Conservation (phyloP, 2,888 invertebrate genomes). For the Caenorhabditis imperialis region DNA sequence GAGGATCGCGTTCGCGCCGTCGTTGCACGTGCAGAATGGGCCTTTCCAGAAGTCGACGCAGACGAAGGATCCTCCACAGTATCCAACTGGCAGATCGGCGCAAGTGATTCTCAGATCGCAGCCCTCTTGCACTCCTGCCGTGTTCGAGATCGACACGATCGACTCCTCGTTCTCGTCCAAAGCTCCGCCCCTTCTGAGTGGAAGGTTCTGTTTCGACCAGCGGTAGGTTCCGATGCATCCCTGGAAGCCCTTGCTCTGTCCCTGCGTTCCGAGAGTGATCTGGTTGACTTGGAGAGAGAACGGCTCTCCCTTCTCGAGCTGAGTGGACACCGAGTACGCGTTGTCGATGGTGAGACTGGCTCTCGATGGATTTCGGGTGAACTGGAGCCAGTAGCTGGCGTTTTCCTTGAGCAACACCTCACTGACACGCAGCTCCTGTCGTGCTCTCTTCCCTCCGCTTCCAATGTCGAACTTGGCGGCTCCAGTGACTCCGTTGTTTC, state of each 20-base stretch:
- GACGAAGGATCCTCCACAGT: constrained; percentile 91
- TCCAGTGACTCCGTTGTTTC: constrained; percentile 50
- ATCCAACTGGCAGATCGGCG: constrained; percentile 85
- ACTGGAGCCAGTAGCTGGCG: constrained; percentile 70
- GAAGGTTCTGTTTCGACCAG: constrained; percentile 93
- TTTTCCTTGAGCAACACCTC: constrained; percentile 68
- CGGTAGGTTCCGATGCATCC: constrained; percentile 88
- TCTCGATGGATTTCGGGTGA: constrained; percentile 69
- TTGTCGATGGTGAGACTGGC: constrained; percentile 71
- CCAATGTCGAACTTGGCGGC: constrained; percentile 62
- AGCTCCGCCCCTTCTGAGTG: constrained; percentile 81
- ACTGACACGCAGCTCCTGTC: constrained; percentile 51
- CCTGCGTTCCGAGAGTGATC: constrained; percentile 63
- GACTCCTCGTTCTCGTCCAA: constrained; percentile 78
- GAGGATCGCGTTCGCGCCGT: constrained; percentile 66
- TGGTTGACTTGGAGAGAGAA: constrained; percentile 67
- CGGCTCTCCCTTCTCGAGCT: constrained; percentile 57
- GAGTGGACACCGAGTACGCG: constrained; percentile 62
- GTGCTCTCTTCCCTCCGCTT: constrained; percentile 33
- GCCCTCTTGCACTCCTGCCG: constrained; percentile 65
- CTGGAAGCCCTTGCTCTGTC: constrained; percentile 61
- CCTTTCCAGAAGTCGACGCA: constrained; percentile 98
- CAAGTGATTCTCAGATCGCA: constrained; percentile 96
- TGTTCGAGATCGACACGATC: constrained; percentile 61
- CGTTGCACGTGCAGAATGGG: constrained; percentile 92